Evolutionary conservation across 2,888 invertebrate genomes (phyloP).

Genomic region (Drosophila stalkeri): DNA sequence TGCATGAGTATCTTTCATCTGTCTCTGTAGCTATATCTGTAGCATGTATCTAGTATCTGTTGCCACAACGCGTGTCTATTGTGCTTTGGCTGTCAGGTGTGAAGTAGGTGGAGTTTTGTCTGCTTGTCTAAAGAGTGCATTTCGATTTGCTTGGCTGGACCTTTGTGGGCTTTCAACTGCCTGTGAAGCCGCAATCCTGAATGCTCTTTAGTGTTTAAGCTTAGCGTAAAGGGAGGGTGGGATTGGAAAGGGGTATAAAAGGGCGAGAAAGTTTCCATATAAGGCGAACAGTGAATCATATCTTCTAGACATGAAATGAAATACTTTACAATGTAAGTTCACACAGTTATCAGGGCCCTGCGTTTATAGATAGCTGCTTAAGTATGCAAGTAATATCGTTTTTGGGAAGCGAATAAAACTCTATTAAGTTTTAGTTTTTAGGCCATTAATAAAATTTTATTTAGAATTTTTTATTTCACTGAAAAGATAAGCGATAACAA

Average conservation of each 20-base stretch:
- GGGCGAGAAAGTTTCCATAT: not conserved
- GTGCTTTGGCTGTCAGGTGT: conserved; percentile 65
- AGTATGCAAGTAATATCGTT: too few relatives aligned
- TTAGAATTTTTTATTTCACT: too few relatives aligned
- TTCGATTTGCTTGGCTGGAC: conserved; percentile 44
- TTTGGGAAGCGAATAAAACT: too few relatives aligned
- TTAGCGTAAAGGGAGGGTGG: not conserved
- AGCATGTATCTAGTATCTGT: conserved; percentile 29
- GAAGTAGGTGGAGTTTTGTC: conserved; percentile 70
- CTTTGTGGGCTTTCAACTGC: conserved; percentile 27
- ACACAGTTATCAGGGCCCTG: not conserved
- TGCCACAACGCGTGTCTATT: conserved; percentile 44
- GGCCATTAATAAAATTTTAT: too few relatives aligned
- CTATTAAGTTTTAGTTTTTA: too few relatives aligned
- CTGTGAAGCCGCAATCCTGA: conserved; percentile 1
- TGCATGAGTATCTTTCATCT: conserved; percentile 31
- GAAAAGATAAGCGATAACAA: too few relatives aligned
- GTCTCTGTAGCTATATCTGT: conserved; percentile 31
- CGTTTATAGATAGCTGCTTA: too few relatives aligned
- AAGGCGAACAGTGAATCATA: not conserved
- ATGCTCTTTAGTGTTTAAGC: conserved; percentile 5
- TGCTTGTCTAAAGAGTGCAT: conserved; percentile 28
- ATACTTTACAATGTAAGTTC: not conserved
- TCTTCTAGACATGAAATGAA: not conserved
- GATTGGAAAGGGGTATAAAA: not conserved